Conservation (phyloP, 2,888 invertebrate genomes). For the Hyposoter didymator region DNA sequence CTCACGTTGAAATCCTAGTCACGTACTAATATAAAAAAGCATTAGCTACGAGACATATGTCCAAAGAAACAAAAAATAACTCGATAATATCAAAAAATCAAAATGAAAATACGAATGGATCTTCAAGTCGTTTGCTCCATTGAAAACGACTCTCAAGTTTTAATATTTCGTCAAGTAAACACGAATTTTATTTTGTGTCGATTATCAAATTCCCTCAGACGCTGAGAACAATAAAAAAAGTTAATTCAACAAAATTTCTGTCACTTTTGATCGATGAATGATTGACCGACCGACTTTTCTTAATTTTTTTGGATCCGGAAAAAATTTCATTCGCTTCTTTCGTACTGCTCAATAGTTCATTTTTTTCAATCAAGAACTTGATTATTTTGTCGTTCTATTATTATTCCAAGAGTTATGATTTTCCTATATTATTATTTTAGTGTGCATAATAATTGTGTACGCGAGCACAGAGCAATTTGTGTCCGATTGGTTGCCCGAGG, state of each 20-base stretch:
- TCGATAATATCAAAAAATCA: not conserved
- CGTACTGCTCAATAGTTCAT: too few relatives aligned
- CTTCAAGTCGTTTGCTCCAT: not conserved
- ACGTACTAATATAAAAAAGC: slow-evolving; percentile 3
- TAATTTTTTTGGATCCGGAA: too few relatives aligned
- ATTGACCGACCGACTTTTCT: too few relatives aligned
- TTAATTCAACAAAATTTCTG: not conserved
- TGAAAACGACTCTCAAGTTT: not conserved
- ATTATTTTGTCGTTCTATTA: not conserved
- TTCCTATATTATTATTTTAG: not conserved
- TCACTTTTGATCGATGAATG: too few relatives aligned
- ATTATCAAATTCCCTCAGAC: not conserved
- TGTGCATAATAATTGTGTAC: not conserved
- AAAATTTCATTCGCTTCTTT: too few relatives aligned
- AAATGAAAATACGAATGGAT: not conserved
- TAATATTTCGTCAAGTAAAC: not conserved
- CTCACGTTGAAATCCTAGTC: slow-evolving; percentile 27
- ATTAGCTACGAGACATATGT: not conserved
- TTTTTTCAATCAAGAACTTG: not conserved
- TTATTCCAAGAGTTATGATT: not conserved
- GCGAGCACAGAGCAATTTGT: not conserved
- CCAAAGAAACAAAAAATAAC: not conserved
- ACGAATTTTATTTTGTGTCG: not conserved
- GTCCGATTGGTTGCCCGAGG: slow-evolving; percentile 13
- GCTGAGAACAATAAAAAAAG: not conserved